Evolutionary conservation across 2,888 invertebrate genomes (phyloP).

Genomic region (Slavum lentiscoides): DNA sequence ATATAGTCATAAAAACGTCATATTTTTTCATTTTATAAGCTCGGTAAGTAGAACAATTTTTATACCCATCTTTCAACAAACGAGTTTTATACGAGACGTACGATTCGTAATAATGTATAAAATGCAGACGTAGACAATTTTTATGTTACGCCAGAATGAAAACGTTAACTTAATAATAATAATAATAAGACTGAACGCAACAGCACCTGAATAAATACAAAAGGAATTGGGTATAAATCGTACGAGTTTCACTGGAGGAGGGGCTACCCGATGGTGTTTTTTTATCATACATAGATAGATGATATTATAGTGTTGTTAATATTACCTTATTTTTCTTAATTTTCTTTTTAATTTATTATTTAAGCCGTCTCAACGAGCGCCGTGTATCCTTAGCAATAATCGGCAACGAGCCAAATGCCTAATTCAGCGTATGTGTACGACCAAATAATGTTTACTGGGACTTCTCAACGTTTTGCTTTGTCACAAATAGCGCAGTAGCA

Average conservation of each 20-base stretch:
- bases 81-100: no score
- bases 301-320: slow-evolving; percentile 36
- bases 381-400: slow-evolving; percentile 45
- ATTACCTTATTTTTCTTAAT: slow-evolving; percentile 48
- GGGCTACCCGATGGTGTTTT: neutral
- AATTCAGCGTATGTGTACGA: slow-evolving; percentile 8
- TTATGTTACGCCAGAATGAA: neutral
- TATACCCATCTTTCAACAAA: no score
- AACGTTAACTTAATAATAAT: neutral
- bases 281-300: slow-evolving; percentile 28
- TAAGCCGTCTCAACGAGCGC: slow-evolving; percentile 45
- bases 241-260: neutral
- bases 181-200: neutral
- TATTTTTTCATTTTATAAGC: no score
- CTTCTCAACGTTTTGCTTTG: slow-evolving; percentile 29
- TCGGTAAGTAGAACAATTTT: no score
- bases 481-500: slow-evolving; percentile 21
- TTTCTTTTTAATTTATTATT: slow-evolving; percentile 32
- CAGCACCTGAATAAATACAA: neutral
- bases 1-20: no score
- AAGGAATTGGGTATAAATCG: neutral
- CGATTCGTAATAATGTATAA: no score
- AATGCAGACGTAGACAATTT: no score
- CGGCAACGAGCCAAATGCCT: slow-evolving; percentile 11
- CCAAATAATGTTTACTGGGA: slow-evolving; percentile 26